A percentile compares a stretch with the other conserved stretches of the same genome.
These are phyloP conservation scores for Eupeodes luniger DNA, from an alignment of 2,888 invertebrate genomes.

Conservation along the genomic window DNA sequence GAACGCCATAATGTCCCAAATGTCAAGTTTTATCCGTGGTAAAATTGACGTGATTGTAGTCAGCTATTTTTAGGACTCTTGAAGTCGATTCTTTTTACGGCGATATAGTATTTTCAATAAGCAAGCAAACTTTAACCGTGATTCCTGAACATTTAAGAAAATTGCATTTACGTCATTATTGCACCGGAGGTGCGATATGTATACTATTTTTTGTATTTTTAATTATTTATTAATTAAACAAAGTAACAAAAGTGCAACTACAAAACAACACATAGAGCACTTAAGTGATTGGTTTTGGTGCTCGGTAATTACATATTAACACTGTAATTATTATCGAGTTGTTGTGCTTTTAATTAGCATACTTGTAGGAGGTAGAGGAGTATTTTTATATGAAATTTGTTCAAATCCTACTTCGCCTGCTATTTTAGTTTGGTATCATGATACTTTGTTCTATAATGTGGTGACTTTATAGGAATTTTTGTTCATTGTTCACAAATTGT, in stretches of 20 bases:
- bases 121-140: too few species aligned
- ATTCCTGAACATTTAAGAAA: too few species aligned
- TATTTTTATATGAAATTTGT: conserved; percentile 4
- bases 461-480: background rate
- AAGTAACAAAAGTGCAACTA: background rate
- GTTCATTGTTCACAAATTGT: background rate
- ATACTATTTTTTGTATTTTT: conserved; percentile 36
- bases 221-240: conserved; percentile 65
- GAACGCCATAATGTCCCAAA: too few species aligned
- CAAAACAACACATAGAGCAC: conserved; percentile 10
- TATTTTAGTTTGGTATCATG: background rate
- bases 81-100: too few species aligned
- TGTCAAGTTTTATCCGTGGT: too few species aligned
- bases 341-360: conserved; percentile 69
- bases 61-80: too few species aligned
- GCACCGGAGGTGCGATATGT: too few species aligned
- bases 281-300: conserved; percentile 67
- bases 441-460: background rate
- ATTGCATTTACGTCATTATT: too few species aligned
- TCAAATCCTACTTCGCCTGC: background rate
- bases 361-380: conserved; percentile 33
- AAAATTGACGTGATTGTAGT: too few species aligned
- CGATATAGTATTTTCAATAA: too few species aligned
- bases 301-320: conserved; percentile 61
- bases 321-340: conserved; percentile 34